Evolutionary conservation across 2,113 vertebrate genomes (phyloP).

Genomic region (Mustela lutreola): DNA sequence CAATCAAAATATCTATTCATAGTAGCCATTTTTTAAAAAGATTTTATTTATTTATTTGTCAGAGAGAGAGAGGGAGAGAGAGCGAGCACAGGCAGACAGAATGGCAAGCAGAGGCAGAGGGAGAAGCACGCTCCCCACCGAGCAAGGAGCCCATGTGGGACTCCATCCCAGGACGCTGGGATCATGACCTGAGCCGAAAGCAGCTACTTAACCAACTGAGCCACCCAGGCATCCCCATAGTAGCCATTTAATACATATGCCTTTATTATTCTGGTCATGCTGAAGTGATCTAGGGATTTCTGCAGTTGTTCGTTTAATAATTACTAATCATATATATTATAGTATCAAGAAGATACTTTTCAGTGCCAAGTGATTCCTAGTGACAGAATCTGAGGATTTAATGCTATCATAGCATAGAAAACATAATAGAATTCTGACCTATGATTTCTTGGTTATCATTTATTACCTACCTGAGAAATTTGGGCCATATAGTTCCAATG

Average conservation of each 20-base stretch:
- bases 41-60: no score
- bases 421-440: neutral
- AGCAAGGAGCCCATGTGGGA: no score
- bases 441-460: neutral
- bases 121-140: no score
- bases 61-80: no score
- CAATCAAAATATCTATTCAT: neutral
- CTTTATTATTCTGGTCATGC: neutral
- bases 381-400: neutral
- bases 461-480: neutral
- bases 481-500: neutral
- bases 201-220: no score
- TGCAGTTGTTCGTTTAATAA: neutral
- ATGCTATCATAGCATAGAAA: neutral
- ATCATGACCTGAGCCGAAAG: no score
- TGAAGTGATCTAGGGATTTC: neutral
- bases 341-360: neutral
- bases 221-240: no score
- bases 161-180: no score
- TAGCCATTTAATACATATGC: neutral
- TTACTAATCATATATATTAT: neutral
- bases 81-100: no score
- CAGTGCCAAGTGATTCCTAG: neutral
- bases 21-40: neutral
- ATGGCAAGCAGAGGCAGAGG: no score